Base-by-base conservation (phyloP, 2,113 vertebrate species). In the Onychostruthus taczanowskii region DNA sequence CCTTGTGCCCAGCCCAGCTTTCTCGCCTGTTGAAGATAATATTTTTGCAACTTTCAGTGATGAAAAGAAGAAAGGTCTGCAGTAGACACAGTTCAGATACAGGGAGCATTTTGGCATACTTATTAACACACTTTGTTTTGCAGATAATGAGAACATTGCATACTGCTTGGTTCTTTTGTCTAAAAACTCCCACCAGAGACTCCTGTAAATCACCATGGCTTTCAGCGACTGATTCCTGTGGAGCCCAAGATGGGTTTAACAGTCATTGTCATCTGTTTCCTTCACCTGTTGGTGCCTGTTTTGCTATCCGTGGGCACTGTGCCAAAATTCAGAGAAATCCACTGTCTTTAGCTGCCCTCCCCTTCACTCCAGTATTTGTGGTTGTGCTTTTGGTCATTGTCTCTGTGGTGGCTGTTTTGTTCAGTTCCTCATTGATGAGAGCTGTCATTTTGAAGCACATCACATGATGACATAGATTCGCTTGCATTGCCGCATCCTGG, bases 141-240 rank as follows among this genome's bases (percentile, higher is more conserved):
- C 86, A 94, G 91, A 97, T 97, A 98, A 98, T 97, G 94, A 97
- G 96, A 83, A 97, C 81, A 93, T 96, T 93, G 91, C 96, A 97
- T 98, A 84, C 96, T 97, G 88, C 87, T 96, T 96, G 80, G n/a
- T 30, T 91, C 95, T 96, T 98, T 98, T 98, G 95, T 97, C 87
- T 96, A 53, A 88, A 97, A 97, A 85, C 89, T 94, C 91, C 90
- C 92, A 96, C 85, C 76, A 96, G 95, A 95, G 84, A 39, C 89
- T 96, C 91, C 85, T 93, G 79, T 87, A 93, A 95, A 63, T 55
- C 43, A 6, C 72, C 46, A 16, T 73, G 74, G 83, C 89, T 97
- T 97, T 95, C 94, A 81, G 69, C 63, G 87, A 16, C 66, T 91
- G 92, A 84, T 92, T 97, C 95, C 97, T 94, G 76, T 33, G 70